Evolutionary conservation across 2,888 invertebrate species (phyloP).

Genomic region (Archaeoteleia sp.): DNA sequence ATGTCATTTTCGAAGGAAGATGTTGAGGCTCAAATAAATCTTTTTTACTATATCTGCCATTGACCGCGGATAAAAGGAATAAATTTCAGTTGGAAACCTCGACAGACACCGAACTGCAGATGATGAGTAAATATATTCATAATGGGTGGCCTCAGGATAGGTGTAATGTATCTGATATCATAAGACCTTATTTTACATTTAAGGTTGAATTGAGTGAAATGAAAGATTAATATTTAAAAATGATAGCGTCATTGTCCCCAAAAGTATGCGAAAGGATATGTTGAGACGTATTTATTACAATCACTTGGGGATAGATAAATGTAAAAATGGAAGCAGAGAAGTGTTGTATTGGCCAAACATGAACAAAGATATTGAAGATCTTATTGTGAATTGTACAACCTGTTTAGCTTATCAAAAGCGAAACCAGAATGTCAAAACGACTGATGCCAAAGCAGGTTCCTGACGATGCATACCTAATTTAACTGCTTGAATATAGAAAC

Average conservation of each 20-base stretch:
- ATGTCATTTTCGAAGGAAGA: too few species aligned
- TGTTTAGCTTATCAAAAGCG: conserved; percentile 24
- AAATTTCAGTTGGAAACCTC: not conserved
- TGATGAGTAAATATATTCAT: too few species aligned
- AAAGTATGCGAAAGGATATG: conserved; percentile 26
- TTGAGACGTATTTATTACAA: conserved; percentile 29
- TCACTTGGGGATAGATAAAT: conserved; percentile 39
- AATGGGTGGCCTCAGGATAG: conserved; percentile 54
- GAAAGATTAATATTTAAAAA: conserved; percentile 21
- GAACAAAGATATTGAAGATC: conserved; percentile 28
- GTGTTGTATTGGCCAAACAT: conserved; percentile 32
- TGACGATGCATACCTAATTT: too few species aligned
- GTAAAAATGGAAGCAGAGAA: conserved; percentile 27
- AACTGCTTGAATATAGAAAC: too few species aligned
- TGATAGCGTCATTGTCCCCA: conserved; percentile 23
- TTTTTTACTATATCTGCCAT: not conserved
- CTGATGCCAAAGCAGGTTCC: too few species aligned
- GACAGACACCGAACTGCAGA: conserved; percentile 1
- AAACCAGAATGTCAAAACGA: too few species aligned
- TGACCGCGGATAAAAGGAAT: not conserved
- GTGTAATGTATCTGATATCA: conserved; percentile 15
- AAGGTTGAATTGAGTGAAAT: conserved; percentile 7
- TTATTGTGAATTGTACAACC: conserved; percentile 16
- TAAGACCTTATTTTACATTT: conserved; percentile 25
- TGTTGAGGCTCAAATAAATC: too few species aligned